These are phyloP conservation scores for Rallus limicola DNA, from an alignment of 2,113 vertebrate species.

Conservation along the genomic window DNA sequence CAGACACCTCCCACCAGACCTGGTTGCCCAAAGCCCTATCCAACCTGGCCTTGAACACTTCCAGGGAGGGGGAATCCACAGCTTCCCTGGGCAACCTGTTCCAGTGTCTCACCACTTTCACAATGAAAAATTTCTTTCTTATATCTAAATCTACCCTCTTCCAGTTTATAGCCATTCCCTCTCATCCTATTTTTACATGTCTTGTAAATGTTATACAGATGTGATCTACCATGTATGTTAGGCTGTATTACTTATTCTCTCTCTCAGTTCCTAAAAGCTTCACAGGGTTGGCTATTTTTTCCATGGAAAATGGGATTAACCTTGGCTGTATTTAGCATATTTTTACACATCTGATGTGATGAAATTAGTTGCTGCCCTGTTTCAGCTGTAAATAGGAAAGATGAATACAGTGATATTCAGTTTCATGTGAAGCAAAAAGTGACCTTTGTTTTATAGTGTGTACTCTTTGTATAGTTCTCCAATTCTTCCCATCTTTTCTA, in stretches of 20 bases:
- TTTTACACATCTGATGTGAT: conserved; percentile 3
- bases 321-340: not conserved
- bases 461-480: not conserved
- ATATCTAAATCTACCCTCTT: too few species aligned
- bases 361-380: not conserved
- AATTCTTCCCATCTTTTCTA: conserved; percentile 14
- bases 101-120: too few species aligned
- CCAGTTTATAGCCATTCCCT: too few species aligned
- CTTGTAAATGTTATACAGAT: not conserved
- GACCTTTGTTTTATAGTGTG: not conserved
- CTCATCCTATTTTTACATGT: too few species aligned
- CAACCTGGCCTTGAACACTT: too few species aligned
- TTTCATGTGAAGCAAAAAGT: not conserved
- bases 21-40: too few species aligned
- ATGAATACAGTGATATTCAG: not conserved
- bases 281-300: not conserved
- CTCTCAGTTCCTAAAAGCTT: not conserved
- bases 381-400: conserved; percentile 25
- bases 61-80: too few species aligned
- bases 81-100: too few species aligned
- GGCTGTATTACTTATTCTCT: not conserved
- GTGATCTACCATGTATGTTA: not conserved
- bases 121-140: too few species aligned
- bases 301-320: not conserved
- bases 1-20: too few species aligned